phyloP scores from a whole-genome alignment of 2,888 invertebrate species.

The Allacma fusca region DNA sequence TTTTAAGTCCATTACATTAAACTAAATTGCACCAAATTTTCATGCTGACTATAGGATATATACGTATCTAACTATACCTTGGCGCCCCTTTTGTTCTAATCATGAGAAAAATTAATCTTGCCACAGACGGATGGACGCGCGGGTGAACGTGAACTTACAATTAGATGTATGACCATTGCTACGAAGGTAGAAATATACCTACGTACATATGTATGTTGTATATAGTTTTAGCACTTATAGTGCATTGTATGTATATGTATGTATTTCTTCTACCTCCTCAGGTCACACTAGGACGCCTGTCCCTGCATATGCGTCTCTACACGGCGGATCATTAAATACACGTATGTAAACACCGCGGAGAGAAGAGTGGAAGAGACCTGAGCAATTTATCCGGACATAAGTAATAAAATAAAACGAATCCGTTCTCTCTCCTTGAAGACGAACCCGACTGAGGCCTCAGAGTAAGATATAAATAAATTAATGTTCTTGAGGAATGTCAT shows the following conservation, averaged over 20 bases:
- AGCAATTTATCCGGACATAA: conserved; percentile 4
- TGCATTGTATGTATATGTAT: too few species aligned
- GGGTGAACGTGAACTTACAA: background rate
- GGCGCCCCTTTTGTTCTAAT: conserved; percentile 8
- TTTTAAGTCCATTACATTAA: conserved; percentile 19
- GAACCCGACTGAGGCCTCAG: background rate
- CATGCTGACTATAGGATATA: background rate
- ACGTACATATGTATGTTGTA: too few species aligned
- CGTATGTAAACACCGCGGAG: background rate
- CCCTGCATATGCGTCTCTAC: too few species aligned
- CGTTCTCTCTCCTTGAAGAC: background rate
- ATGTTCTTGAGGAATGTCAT: background rate
- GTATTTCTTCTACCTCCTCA: too few species aligned
- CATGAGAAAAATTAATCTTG: conserved; percentile 9
- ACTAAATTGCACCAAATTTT: conserved; percentile 24
- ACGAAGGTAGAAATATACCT: too few species aligned
- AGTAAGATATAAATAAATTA: conserved; percentile 3
- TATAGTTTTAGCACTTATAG: too few species aligned
- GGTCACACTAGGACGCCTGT: too few species aligned
- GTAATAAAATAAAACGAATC: conserved; percentile 5
- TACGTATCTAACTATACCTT: background rate
- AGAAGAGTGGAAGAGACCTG: too few species aligned
- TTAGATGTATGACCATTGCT: background rate
- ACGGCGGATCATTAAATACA: background rate
- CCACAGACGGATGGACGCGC: background rate